Percentiles rank a stretch among this genome's conserved stretches.
phyloP scores from a whole-genome alignment of 2,113 vertebrate genomes.

The Oxyruncus cristatus region DNA sequence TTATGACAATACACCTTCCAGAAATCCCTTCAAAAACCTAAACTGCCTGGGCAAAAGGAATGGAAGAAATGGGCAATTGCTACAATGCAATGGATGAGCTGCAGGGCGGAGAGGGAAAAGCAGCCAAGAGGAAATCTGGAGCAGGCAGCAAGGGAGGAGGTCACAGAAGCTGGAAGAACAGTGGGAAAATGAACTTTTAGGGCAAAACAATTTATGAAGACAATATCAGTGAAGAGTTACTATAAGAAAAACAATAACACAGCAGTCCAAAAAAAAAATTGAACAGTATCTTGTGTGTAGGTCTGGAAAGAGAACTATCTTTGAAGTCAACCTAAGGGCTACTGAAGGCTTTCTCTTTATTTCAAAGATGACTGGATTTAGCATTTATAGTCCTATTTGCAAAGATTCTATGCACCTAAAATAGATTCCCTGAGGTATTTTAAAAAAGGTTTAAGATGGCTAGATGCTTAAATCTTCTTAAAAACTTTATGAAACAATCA shows the following conservation, averaged over 20 bases:
- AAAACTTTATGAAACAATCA: neutral
- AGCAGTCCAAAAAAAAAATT: neutral
- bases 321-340: neutral
- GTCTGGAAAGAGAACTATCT: neutral
- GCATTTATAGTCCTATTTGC: neutral
- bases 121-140: neutral
- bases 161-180: neutral
- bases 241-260: neutral
- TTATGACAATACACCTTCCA: neutral
- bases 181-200: neutral
- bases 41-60: neutral
- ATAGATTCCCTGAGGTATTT: neutral
- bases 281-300: neutral
- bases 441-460: neutral
- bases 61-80: neutral
- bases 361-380: neutral
- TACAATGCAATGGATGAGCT: neutral
- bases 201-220: neutral
- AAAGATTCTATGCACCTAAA: neutral
- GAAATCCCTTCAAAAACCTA: neutral
- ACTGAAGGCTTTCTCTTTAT: neutral
- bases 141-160: conserved; percentile 13
- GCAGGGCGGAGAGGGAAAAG: neutral
- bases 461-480: neutral
- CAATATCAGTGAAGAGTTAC: neutral